Evolutionary conservation across 2,888 invertebrate genomes (phyloP).

Genomic region (Chrysolina haemoptera): DNA sequence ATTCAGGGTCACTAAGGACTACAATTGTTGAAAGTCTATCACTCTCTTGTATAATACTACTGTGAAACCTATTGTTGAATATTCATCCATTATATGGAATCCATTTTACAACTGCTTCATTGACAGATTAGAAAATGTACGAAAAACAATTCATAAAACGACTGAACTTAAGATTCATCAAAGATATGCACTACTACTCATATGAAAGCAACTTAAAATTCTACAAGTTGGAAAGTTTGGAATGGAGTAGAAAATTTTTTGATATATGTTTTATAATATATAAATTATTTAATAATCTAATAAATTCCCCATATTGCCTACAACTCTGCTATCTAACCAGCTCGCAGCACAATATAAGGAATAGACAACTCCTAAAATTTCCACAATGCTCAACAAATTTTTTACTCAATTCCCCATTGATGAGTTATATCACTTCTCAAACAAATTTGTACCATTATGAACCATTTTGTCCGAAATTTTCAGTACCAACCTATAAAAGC

Average conservation of each 20-base stretch:
- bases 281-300: not conserved
- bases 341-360: not conserved
- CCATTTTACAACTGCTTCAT: not conserved
- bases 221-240: not conserved
- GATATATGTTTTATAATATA: not conserved
- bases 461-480: too few species aligned
- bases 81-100: not conserved
- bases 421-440: not conserved
- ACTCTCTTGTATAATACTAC: not conserved
- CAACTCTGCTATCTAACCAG: not conserved
- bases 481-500: too few species aligned
- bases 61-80: not conserved
- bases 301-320: not conserved
- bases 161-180: not conserved
- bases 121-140: slow-evolving; percentile 7
- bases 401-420: not conserved
- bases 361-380: not conserved
- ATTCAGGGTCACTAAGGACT: not conserved
- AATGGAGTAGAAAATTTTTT: not conserved
- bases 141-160: not conserved
- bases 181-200: not conserved
- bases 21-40: not conserved
- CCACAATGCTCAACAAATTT: not conserved
- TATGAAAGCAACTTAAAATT: not conserved
- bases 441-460: too few species aligned